Evolutionary conservation across 2,113 vertebrate species (phyloP).

Genomic region (Notechis scutatus): DNA sequence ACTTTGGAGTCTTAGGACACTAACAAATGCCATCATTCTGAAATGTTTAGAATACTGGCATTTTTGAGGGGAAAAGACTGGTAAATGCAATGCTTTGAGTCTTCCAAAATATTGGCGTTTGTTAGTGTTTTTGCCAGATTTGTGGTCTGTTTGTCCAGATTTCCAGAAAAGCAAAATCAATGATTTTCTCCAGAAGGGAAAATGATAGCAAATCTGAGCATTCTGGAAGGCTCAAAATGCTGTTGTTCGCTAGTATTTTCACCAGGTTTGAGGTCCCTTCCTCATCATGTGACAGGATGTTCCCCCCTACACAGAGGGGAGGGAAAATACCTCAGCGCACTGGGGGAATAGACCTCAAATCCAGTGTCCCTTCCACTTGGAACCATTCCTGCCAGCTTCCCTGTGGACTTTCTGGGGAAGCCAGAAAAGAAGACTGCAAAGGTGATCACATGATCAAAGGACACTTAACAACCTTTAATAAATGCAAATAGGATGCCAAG

Average conservation of each 20-base stretch:
- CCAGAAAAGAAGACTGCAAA: neutral
- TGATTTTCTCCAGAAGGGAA: neutral
- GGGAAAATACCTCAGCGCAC: too few species aligned
- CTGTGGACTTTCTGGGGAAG: neutral
- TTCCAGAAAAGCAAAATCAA: neutral
- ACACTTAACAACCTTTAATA: neutral
- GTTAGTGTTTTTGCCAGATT: neutral
- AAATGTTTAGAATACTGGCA: neutral
- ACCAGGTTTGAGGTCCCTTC: neutral
- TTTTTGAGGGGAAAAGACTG: neutral
- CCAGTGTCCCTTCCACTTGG: neutral
- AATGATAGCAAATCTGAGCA: neutral
- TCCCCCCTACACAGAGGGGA: too few species aligned
- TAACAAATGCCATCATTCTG: neutral
- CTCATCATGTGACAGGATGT: too few species aligned
- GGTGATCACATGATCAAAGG: neutral
- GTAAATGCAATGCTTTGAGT: neutral
- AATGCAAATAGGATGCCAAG: neutral
- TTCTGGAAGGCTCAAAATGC: neutral
- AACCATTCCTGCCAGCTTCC: neutral
- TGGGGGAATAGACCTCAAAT: neutral
- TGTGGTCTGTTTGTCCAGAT: neutral
- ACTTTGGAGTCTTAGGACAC: neutral
- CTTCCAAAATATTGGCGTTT: neutral
- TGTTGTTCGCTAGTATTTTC: neutral